These are phyloP conservation scores for Kryptopterus vitreolus DNA, from an alignment of 2,797 vertebrate species.

Conservation along the genomic window DNA sequence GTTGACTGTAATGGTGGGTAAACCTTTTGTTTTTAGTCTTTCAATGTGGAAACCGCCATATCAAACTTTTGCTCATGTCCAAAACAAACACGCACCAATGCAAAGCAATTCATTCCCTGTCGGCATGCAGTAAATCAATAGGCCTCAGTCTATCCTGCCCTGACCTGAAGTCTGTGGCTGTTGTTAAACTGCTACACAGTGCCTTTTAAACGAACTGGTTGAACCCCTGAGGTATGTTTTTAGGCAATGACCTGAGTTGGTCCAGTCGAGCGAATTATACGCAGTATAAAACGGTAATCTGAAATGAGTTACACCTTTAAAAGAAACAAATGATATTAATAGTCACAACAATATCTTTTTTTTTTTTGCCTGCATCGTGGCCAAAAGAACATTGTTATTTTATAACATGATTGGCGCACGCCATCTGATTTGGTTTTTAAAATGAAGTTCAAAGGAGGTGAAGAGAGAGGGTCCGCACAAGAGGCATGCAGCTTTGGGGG, in stretches of 20 bases:
- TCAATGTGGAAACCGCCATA: neutral
- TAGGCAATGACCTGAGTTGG: slow-evolving; percentile 59
- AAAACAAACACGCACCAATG: neutral
- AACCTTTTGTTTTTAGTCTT: neutral
- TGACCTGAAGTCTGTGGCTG: slow-evolving; percentile 40
- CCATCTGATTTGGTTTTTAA: slow-evolving; percentile 43
- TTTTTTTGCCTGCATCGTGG: slow-evolving; percentile 46
- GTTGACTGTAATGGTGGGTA: neutral
- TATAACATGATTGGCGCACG: slow-evolving; percentile 51
- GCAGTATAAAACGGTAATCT: slow-evolving; percentile 60
- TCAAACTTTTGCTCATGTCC: neutral
- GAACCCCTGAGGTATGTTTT: slow-evolving; percentile 62
- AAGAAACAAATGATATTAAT: slow-evolving; percentile 55
- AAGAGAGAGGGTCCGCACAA: slow-evolving; percentile 29
- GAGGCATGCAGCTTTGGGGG: slow-evolving; percentile 17
- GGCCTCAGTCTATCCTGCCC: slow-evolving; percentile 13
- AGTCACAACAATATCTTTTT: slow-evolving; percentile 54
- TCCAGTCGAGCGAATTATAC: slow-evolving; percentile 57
- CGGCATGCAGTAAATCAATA: neutral
- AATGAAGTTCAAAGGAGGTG: slow-evolving; percentile 33
- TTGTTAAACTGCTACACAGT: slow-evolving; percentile 31
- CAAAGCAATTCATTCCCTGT: slow-evolving; percentile 12
- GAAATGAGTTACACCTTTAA: slow-evolving; percentile 46
- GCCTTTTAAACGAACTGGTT: slow-evolving; percentile 45
- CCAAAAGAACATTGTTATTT: slow-evolving; percentile 54